Base-by-base conservation (phyloP, 2,113 vertebrate genomes). In the Nematolebias whitei region DNA sequence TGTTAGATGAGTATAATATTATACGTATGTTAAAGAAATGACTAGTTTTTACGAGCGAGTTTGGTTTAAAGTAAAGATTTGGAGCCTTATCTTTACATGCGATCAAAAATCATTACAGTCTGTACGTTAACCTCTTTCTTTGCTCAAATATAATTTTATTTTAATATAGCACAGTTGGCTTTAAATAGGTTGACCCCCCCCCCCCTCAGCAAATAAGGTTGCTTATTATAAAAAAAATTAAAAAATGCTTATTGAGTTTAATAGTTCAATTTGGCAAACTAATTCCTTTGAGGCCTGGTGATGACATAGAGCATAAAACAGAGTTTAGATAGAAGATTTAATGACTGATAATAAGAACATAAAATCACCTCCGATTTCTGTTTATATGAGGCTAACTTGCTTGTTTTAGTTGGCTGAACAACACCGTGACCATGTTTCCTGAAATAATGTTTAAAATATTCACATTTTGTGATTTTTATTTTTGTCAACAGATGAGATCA, bases 1-100 rank as follows among this genome's bases (percentile, higher is more conserved):
- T 14, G 32, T 49, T 49, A 45, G 57, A n/a, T 68, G n/a, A 22
- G 35, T 61, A 5, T 61, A 47, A 53, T 60, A n/a, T 35, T 65
- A 47, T 29, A 29, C 58, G 7, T 38, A 39, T 20, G 14, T 12
- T 29, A 63, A 65, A 60, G 29, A 57, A 11, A 62, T 20, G 5
- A 2, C 32, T 35, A 18, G n/a, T 52, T 12, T 41, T n/a, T 9
- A 54, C 11, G 14, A 57, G 5, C 4, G 14, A 44, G 26, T 44
- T 45, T 68, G 4, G 8, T 12, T 19, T 55, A 55, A 38, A 39
- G 39, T 26, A 26, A 55, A 38, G 38, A 29, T 55, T 29, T 57
- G 39, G 51, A 57, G 49, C 48, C 43, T 63, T 65, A 57, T 49
- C 26, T 39, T 60, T 48, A 51, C 22, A 38, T 16, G 20, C 1